Conservation (phyloP, 2,888 invertebrate genomes). For the Cosmia trapezina region DNA sequence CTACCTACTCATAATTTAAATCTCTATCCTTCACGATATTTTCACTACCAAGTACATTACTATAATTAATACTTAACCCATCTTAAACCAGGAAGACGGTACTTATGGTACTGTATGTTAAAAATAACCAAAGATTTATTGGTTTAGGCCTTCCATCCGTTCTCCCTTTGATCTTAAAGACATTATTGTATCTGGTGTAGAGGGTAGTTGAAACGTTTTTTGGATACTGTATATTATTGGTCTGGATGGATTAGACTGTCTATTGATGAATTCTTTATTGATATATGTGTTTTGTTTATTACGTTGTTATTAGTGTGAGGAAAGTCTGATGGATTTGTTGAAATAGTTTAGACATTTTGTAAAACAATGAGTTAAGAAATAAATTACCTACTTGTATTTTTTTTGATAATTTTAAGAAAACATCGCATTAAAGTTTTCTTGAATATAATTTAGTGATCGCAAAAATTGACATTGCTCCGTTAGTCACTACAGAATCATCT, state of each 20-base stretch:
- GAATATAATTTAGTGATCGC: not conserved
- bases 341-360: not conserved
- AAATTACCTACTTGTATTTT: not conserved
- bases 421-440: not conserved
- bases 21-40: conserved; percentile 4
- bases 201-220: conserved; percentile 25
- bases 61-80: conserved; percentile 59
- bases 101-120: conserved; percentile 63
- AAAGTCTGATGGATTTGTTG: conserved; percentile 1
- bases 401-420: not conserved
- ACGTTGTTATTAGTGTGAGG: not conserved
- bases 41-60: conserved; percentile 27
- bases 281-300: conserved; percentile 19
- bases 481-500: not conserved
- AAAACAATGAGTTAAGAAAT: not conserved
- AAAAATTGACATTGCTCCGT: not conserved
- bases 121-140: conserved; percentile 67
- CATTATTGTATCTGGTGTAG: conserved; percentile 31
- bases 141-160: conserved; percentile 64
- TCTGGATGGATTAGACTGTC: not conserved
- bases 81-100: conserved; percentile 61
- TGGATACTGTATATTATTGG: conserved; percentile 8
- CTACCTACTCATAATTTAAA: not conserved
- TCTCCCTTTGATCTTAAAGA: conserved; percentile 63
- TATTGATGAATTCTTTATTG: conserved; percentile 32